A percentile compares a stretch with the other conserved stretches of the same genome.
These are phyloP conservation scores for Drosophila kuntzei DNA, from an alignment of 2,888 invertebrate genomes.

Conservation along the genomic window DNA sequence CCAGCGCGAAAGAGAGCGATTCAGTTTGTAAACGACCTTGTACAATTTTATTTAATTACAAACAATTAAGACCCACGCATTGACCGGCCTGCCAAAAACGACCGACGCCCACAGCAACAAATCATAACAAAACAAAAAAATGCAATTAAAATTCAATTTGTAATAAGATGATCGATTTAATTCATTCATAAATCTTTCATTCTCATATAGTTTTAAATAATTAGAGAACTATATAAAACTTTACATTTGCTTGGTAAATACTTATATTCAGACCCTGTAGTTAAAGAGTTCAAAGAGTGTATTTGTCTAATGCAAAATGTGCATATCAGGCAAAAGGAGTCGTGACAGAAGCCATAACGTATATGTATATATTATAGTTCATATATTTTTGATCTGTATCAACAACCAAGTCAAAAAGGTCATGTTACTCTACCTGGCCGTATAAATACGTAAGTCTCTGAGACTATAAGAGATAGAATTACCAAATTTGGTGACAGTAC, in stretches of 20 bases:
- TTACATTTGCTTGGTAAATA: not conserved
- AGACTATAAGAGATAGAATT: too few relatives aligned
- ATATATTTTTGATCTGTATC: too few relatives aligned
- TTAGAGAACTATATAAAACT: not conserved
- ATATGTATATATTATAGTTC: too few relatives aligned
- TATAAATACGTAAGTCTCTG: too few relatives aligned
- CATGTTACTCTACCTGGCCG: too few relatives aligned
- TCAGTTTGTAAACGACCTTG: conserved; percentile 77
- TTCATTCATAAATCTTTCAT: conserved; percentile 20
- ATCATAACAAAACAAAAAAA: conserved; percentile 20
- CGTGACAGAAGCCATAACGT: too few relatives aligned
- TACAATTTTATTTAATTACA: conserved; percentile 81
- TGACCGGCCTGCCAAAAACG: conserved; percentile 45
- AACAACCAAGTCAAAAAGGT: too few relatives aligned
- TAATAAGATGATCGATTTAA: conserved; percentile 15
- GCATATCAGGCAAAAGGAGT: too few relatives aligned
- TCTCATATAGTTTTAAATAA: not conserved
- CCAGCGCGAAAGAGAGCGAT: conserved; percentile 11
- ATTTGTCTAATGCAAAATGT: too few relatives aligned
- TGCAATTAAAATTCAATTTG: conserved; percentile 40
- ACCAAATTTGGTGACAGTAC: too few relatives aligned
- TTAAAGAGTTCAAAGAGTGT: not conserved
- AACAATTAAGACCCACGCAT: conserved; percentile 71
- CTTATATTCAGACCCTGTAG: not conserved
- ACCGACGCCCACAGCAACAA: conserved; percentile 43